Conservation (phyloP, 2,113 vertebrate species). For the Formicarius rufipectus region DNA sequence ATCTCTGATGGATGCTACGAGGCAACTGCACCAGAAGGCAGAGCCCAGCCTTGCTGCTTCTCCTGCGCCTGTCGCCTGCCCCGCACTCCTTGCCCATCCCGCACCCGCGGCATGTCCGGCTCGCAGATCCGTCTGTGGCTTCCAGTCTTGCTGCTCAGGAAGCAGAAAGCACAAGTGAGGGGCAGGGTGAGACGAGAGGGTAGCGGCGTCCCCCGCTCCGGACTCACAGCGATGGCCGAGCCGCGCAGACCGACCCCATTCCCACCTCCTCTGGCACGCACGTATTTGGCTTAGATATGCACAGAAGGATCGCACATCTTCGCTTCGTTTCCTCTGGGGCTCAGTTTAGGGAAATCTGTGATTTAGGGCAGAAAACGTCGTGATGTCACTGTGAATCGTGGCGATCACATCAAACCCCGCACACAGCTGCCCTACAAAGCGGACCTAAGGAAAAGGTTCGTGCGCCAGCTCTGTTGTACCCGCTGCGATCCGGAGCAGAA, state of each 20-base stretch:
- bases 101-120: neutral
- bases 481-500: rapidly evolving
- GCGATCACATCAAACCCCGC: neutral
- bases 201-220: rapidly evolving
- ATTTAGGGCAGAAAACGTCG: constrained; percentile 27
- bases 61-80: neutral
- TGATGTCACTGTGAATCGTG: neutral
- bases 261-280: rapidly evolving
- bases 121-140: rapidly evolving
- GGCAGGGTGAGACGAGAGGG: neutral
- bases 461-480: rapidly evolving
- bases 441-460: neutral
- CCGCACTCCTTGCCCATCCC: neutral
- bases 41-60: neutral
- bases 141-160: rapidly evolving
- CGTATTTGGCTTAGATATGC: rapidly evolving
- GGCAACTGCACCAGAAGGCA: neutral
- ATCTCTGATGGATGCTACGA: neutral
- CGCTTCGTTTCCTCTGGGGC: neutral
- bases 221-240: rapidly evolving
- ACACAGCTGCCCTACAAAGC: rapidly evolving
- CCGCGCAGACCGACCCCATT: rapidly evolving
- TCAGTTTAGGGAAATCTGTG: constrained; percentile 2
- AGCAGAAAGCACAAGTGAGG: rapidly evolving
- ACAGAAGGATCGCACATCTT: rapidly evolving